Percentiles rank a stretch among this genome's conserved stretches.
Conservation (phyloP, 2,797 vertebrate species). For the Danio choprae region DNA sequence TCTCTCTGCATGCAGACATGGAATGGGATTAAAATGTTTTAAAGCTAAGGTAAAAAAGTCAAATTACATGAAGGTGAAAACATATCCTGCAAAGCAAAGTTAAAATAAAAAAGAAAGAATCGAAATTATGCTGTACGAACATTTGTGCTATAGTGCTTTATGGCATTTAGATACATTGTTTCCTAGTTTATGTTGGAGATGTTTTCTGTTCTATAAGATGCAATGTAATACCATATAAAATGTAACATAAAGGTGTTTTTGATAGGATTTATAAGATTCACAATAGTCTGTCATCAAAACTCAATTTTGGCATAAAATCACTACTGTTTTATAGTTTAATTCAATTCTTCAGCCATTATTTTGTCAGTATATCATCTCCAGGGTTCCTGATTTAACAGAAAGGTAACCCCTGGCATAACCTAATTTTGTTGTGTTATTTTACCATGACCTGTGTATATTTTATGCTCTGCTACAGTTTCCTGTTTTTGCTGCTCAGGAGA, state of each 20-base stretch:
- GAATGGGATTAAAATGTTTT: not conserved
- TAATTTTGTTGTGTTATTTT: conserved; percentile 26
- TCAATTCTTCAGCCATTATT: not conserved
- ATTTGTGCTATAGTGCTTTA: not conserved
- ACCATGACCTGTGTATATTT: not conserved
- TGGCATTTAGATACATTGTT: not conserved
- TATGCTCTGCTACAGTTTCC: conserved; percentile 32
- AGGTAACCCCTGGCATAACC: not conserved
- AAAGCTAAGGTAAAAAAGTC: not conserved
- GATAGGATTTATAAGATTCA: too few species aligned
- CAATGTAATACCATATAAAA: too few species aligned
- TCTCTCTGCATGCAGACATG: conserved; percentile 6
- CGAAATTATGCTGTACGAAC: not conserved
- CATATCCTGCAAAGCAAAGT: not conserved
- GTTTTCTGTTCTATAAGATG: not conserved
- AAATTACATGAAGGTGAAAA: not conserved
- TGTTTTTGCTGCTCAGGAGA: conserved; percentile 43
- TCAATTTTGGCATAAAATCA: not conserved
- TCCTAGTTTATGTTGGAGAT: not conserved
- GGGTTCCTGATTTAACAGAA: not conserved
- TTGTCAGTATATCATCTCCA: not conserved
- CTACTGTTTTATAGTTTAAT: not conserved
- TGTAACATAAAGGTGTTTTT: too few species aligned
- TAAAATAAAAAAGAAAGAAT: not conserved
- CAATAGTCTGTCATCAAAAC: not conserved